These are phyloP conservation scores for Heliconius ismenius DNA, from an alignment of 2,888 invertebrate species.

Conservation along the genomic window DNA sequence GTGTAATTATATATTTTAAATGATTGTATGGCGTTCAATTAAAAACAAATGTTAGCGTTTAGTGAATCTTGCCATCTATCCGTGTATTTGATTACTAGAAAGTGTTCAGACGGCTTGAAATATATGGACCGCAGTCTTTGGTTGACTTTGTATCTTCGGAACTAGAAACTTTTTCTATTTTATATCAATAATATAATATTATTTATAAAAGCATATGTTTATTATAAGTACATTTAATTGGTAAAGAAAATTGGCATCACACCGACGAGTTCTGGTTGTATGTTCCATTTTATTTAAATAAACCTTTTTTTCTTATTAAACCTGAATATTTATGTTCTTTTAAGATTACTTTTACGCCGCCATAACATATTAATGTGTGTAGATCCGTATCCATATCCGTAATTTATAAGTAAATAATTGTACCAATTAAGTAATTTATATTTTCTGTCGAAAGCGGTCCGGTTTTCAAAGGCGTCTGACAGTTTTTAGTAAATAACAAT, in stretches of 20 bases:
- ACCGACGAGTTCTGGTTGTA: background rate
- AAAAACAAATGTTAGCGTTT: slow-evolving; percentile 75
- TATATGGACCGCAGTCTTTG: background rate
- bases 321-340: background rate
- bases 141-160: background rate
- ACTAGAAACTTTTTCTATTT: background rate
- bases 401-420: background rate
- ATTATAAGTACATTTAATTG: background rate
- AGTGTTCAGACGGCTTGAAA: slow-evolving; percentile 50
- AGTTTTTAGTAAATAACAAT: slow-evolving; percentile 58
- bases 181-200: background rate
- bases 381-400: background rate
- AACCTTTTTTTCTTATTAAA: no score
- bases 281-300: background rate
- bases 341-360: background rate
- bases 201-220: background rate
- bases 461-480: slow-evolving; percentile 47
- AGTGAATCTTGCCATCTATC: slow-evolving; percentile 77
- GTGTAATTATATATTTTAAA: slow-evolving; percentile 32
- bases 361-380: background rate
- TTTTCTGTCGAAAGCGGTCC: background rate
- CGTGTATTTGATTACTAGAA: slow-evolving; percentile 64
- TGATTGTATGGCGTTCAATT: slow-evolving; percentile 40
- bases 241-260: background rate
- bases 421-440: background rate